phyloP scores from a whole-genome alignment of 2,888 invertebrate species.

The Oscheius sp. region DNA sequence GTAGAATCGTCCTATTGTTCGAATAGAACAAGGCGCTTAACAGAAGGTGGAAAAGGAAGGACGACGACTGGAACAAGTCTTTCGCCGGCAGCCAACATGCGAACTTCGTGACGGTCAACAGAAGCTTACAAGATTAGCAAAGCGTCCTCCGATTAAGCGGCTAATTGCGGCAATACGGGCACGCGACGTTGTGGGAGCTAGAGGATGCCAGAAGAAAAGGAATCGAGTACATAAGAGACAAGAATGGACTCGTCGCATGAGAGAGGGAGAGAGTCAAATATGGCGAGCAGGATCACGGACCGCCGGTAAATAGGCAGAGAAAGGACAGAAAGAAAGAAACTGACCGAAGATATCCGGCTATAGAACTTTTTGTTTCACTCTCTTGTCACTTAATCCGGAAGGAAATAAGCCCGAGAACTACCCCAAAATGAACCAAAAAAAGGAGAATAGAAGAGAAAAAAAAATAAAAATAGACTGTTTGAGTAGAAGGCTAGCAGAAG shows the following conservation, averaged over 20 bases:
- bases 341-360: background rate
- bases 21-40: constrained; percentile 3
- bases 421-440: too few species aligned
- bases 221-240: background rate
- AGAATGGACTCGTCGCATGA: background rate
- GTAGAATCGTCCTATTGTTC: background rate
- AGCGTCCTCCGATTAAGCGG: constrained; percentile 25
- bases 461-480: too few species aligned
- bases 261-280: background rate
- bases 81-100: too few species aligned
- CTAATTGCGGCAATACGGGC: constrained; percentile 29
- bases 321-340: background rate
- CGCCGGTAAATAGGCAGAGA: background rate
- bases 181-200: too few species aligned
- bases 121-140: constrained; percentile 28
- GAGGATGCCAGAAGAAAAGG: background rate
- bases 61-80: background rate
- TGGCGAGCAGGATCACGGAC: background rate
- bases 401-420: too few species aligned
- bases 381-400: too few species aligned
- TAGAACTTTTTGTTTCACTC: too few species aligned
- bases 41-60: too few species aligned
- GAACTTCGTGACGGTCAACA: constrained; percentile 26
- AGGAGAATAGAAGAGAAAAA: too few species aligned
- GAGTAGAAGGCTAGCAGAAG: too few species aligned